A percentile compares a stretch with the other conserved stretches of the same genome.
Conservation (phyloP, 2,113 vertebrate genomes). For the Scopus umbretta region DNA sequence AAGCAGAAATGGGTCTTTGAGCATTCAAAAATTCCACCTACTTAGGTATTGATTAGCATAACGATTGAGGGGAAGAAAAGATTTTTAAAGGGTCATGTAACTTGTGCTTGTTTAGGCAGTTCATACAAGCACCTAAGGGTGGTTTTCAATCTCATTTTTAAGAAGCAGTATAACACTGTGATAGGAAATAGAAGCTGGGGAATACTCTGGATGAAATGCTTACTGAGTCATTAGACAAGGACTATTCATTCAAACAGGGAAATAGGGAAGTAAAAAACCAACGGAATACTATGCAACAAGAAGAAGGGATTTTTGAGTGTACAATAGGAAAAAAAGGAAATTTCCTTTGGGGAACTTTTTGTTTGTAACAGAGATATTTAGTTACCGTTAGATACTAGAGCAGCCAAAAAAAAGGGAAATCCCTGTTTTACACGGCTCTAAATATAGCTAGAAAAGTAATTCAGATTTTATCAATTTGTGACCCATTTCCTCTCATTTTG, state of each 20-base stretch:
- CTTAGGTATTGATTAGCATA: background rate
- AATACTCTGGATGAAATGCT: background rate
- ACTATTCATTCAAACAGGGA: background rate
- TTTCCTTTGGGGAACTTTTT: slow-evolving; percentile 9
- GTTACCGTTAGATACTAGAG: background rate
- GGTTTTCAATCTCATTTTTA: background rate
- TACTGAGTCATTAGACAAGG: background rate
- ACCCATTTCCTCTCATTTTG: background rate
- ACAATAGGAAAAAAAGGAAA: background rate
- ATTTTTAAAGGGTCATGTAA: background rate
- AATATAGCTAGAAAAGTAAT: background rate
- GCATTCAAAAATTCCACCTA: background rate
- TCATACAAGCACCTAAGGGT: background rate
- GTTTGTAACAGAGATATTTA: background rate
- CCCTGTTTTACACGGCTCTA: background rate
- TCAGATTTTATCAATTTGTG: background rate
- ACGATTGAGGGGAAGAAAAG: background rate
- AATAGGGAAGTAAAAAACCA: slow-evolving; percentile 6
- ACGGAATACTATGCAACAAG: background rate
- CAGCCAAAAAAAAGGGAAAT: slow-evolving; percentile 24
- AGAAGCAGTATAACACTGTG: background rate
- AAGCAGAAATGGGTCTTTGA: background rate
- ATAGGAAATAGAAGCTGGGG: background rate
- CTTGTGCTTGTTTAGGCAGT: background rate
- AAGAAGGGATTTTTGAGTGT: slow-evolving; percentile 16